A percentile compares a stretch with the other conserved stretches of the same genome.
phyloP scores from a whole-genome alignment of 2,113 vertebrate genomes.

The Bos javanicus region DNA sequence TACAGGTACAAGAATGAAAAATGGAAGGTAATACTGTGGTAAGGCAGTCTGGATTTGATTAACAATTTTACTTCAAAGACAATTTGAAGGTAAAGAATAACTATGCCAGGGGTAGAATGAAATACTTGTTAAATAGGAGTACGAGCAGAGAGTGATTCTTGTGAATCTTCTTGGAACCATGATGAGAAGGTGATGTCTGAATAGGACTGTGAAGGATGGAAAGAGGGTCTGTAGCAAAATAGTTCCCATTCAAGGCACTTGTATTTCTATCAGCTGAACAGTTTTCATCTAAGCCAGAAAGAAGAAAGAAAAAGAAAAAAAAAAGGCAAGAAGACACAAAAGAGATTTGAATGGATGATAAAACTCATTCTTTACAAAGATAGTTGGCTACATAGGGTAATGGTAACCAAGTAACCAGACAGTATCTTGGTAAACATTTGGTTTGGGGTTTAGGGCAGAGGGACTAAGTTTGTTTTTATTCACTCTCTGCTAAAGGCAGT shows the following conservation, averaged over 20 bases:
- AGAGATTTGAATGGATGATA: background rate
- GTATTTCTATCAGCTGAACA: background rate
- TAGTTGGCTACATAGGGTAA: background rate
- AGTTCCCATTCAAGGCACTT: background rate
- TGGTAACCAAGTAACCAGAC: background rate
- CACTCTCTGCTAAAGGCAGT: background rate
- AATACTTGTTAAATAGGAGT: background rate
- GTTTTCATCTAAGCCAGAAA: background rate
- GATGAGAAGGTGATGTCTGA: background rate
- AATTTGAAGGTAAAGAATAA: background rate
- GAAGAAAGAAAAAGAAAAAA: background rate
- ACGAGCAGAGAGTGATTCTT: background rate
- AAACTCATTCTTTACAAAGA: conserved; percentile 12
- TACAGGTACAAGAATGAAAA: background rate
- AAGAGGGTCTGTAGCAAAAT: background rate
- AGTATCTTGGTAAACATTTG: conserved; percentile 31
- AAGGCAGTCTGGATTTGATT: background rate
- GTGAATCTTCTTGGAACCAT: background rate
- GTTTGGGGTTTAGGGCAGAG: background rate
- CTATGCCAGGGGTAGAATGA: background rate
- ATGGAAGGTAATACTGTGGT: background rate
- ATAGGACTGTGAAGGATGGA: background rate
- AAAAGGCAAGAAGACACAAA: background rate
- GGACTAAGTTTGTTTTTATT: conserved; percentile 36
- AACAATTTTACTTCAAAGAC: background rate